Conservation (phyloP, 2,888 invertebrate genomes). For the Linyphia triangularis region DNA sequence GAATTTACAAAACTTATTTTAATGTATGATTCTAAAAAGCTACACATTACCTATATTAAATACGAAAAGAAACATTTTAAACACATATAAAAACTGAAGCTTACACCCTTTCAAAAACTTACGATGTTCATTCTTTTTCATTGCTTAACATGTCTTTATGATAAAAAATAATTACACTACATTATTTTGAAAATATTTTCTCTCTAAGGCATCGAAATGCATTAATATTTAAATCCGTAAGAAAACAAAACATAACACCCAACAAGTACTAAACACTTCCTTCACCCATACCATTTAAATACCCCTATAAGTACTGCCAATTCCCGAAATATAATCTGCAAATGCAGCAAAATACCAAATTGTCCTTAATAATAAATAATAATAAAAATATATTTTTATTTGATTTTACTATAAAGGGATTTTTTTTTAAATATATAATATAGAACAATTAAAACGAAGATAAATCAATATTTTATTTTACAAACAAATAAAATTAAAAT, state of each 20-base stretch:
- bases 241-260: slow-evolving; percentile 37
- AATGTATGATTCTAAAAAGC: too few species aligned
- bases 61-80: not conserved
- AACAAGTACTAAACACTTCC: slow-evolving; percentile 40
- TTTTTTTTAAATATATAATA: too few species aligned
- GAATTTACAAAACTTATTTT: too few species aligned
- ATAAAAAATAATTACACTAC: not conserved
- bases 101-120: not conserved
- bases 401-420: not conserved
- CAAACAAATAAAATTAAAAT: not conserved
- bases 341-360: not conserved
- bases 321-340: not conserved
- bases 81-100: not conserved
- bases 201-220: slow-evolving; percentile 8
- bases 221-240: slow-evolving; percentile 2
- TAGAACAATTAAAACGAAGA: too few species aligned
- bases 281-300: slow-evolving; percentile 46
- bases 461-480: too few species aligned
- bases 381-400: not conserved
- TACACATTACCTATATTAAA: too few species aligned
- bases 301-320: slow-evolving; percentile 15
- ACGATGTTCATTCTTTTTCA: not conserved
- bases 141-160: not conserved
- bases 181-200: not conserved
- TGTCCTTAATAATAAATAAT: not conserved